These are phyloP conservation scores for Frankliniella intonsa DNA, from an alignment of 2,888 invertebrate species.

Conservation along the genomic window DNA sequence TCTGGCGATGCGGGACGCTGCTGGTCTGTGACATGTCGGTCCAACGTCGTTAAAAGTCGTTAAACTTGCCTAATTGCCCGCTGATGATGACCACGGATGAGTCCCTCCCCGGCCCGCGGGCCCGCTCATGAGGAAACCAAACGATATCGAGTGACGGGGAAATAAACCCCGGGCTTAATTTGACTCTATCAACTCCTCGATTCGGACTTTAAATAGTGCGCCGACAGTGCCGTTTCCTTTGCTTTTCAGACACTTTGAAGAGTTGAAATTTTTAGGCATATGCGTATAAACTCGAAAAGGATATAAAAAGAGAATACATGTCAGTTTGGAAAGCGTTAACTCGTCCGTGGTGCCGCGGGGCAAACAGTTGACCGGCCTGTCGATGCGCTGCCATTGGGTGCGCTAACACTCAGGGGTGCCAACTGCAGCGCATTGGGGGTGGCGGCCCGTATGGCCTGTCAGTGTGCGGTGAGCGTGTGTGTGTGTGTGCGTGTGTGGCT, in stretches of 20 bases:
- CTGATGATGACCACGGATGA: slow-evolving; percentile 10
- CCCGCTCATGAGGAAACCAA: too few species aligned
- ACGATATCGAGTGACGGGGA: too few species aligned
- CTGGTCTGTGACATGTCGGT: background rate
- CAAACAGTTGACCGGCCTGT: background rate
- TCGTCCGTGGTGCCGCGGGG: background rate
- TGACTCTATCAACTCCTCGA: too few species aligned
- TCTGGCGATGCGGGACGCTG: slow-evolving; percentile 3
- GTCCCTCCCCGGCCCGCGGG: background rate
- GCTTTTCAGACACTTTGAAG: too few species aligned
- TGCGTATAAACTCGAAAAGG: too few species aligned
- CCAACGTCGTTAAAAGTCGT: background rate
- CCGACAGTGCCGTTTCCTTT: too few species aligned
- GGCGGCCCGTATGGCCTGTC: background rate
- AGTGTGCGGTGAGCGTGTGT: background rate
- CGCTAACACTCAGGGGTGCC: background rate
- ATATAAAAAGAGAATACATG: too few species aligned
- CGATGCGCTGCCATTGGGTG: background rate
- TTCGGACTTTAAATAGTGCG: too few species aligned
- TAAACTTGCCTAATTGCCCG: background rate
- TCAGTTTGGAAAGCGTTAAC: too few species aligned
- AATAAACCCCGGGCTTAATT: too few species aligned
- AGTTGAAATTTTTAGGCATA: too few species aligned
- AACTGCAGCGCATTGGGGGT: background rate
- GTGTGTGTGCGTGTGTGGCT: background rate